Percentiles rank a stretch among this genome's conserved stretches.
These are phyloP conservation scores for Idaea aversata DNA, from an alignment of 2,888 invertebrate species.

Conservation along the genomic window DNA sequence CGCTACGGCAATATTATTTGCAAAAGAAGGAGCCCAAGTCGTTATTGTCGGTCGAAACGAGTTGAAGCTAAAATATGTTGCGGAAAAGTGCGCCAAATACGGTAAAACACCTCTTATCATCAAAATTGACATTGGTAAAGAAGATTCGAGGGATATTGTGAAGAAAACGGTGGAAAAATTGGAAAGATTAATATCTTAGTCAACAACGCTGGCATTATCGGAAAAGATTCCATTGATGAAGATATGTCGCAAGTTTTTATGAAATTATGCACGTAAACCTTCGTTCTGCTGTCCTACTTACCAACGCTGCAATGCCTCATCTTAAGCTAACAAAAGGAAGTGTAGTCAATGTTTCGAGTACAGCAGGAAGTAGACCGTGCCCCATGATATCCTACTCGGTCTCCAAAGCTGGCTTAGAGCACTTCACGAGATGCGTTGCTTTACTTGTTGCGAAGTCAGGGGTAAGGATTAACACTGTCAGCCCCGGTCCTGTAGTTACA, in stretches of 20 bases:
- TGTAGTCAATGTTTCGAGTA: constrained; percentile 32
- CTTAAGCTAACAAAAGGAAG: constrained; percentile 33
- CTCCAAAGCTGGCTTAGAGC: constrained; percentile 42
- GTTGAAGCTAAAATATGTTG: constrained; percentile 28
- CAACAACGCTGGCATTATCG: constrained; percentile 42
- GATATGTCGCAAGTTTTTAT: constrained; percentile 29
- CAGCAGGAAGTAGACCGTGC: constrained; percentile 7
- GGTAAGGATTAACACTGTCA: constrained; percentile 82
- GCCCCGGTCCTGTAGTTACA: constrained; percentile 53
- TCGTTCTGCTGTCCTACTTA: constrained; percentile 24
- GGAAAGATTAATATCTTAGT: constrained; percentile 43
- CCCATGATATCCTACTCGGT: constrained; percentile 56
- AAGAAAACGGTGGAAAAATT: constrained; percentile 33
- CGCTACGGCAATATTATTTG: constrained; percentile 35
- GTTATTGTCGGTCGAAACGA: constrained; percentile 38
- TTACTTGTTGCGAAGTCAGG: constrained; percentile 85
- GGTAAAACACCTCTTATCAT: constrained; percentile 32
- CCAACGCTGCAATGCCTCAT: constrained; percentile 25
- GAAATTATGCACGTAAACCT: constrained; percentile 33
- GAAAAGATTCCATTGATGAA: constrained; percentile 10
- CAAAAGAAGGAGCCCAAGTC: constrained; percentile 39
- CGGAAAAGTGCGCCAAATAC: constrained; percentile 12
- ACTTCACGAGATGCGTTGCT: constrained; percentile 41
- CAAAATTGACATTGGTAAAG: constrained; percentile 38
- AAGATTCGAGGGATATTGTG: constrained; percentile 31